These are phyloP conservation scores for Ochropacha duplaris DNA, from an alignment of 2,888 invertebrate species.

Conservation along the genomic window DNA sequence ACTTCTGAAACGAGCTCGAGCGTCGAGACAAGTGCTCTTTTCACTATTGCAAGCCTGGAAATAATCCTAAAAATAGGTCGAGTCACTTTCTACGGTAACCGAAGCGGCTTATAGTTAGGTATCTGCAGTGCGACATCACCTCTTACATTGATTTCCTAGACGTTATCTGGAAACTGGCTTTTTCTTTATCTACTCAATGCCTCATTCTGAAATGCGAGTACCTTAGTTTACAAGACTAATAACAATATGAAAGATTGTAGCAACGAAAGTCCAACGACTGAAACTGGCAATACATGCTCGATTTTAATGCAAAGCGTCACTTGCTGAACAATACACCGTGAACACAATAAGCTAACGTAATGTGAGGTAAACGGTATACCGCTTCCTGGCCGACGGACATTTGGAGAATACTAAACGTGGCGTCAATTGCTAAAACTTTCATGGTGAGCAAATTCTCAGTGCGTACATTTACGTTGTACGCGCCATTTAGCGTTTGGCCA, in stretches of 20 bases:
- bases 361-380: constrained; percentile 69
- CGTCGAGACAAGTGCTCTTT: not conserved
- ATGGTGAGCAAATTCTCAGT: constrained; percentile 20
- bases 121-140: constrained; percentile 73
- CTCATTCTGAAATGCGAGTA: not conserved
- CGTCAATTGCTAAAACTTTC: constrained; percentile 40
- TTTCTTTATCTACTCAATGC: constrained; percentile 1
- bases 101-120: constrained; percentile 43
- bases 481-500: constrained; percentile 15
- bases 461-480: not conserved
- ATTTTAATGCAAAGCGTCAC: constrained; percentile 62
- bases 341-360: constrained; percentile 69
- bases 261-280: constrained; percentile 24
- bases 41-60: constrained; percentile 21
- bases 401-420: constrained; percentile 60
- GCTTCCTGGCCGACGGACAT: constrained; percentile 58
- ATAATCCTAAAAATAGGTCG: constrained; percentile 45
- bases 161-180: constrained; percentile 33
- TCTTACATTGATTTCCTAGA: constrained; percentile 59
- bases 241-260: not conserved
- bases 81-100: constrained; percentile 50
- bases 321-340: constrained; percentile 59
- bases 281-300: constrained; percentile 33
- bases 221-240: not conserved
- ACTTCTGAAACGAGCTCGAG: not conserved